Conservation (phyloP, 2,113 vertebrate species). For the Elephas maximus region DNA sequence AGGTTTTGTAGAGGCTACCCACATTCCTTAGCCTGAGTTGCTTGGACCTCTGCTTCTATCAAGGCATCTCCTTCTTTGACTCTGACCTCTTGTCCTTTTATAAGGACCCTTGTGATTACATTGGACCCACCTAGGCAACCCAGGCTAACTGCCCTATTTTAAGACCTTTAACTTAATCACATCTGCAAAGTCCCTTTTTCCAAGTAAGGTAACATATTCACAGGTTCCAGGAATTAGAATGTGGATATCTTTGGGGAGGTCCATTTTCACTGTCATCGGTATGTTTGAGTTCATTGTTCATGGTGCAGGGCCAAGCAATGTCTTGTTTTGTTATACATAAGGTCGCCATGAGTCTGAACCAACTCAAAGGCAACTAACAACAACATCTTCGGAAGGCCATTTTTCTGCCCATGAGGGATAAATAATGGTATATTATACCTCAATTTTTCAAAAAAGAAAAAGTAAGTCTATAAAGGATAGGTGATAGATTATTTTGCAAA, state of each 20-base stretch:
- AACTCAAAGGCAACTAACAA: too few species aligned
- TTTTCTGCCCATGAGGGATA: background rate
- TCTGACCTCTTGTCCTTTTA: background rate
- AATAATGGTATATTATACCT: background rate
- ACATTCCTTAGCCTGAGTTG: too few species aligned
- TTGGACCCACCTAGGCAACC: background rate
- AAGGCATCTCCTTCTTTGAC: background rate
- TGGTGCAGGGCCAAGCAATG: too few species aligned
- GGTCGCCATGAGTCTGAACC: too few species aligned
- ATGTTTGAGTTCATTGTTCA: too few species aligned
- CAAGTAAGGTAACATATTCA: background rate
- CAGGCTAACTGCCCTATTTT: background rate
- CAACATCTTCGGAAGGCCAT: too few species aligned
- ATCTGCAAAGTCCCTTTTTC: background rate
- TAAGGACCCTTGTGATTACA: background rate
- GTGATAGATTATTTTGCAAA: slow-evolving; percentile 5
- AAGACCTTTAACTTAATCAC: background rate
- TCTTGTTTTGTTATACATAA: too few species aligned
- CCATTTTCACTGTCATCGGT: too few species aligned
- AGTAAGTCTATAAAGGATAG: background rate
- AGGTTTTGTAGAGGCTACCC: too few species aligned
- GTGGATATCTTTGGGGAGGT: too few species aligned
- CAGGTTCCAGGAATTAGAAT: background rate
- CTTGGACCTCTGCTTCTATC: background rate
- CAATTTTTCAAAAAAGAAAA: background rate